Percentiles rank a stretch among this genome's conserved stretches.
Conservation (phyloP, 2,888 invertebrate genomes). For the Drepana falcataria region DNA sequence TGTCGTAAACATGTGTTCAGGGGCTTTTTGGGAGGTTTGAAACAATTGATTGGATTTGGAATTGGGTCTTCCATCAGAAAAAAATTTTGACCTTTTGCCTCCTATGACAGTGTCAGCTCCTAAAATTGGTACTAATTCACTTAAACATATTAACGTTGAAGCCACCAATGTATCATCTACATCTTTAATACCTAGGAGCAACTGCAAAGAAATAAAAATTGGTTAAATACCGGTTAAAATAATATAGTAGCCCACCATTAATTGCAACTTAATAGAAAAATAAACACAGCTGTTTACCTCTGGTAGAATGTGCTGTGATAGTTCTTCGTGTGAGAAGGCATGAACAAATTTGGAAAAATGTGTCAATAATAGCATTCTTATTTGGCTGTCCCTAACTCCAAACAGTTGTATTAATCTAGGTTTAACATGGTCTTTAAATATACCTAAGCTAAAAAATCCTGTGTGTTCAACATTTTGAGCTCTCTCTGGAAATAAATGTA, state of each 20-base stretch:
- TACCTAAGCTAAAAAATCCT: constrained; percentile 82
- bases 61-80: constrained; percentile 92
- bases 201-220: constrained; percentile 62
- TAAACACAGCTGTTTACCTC: constrained; percentile 76
- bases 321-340: constrained; percentile 85
- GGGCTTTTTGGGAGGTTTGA: constrained; percentile 15
- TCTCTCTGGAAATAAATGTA: constrained; percentile 47
- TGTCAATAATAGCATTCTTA: constrained; percentile 85
- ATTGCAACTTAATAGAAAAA: constrained; percentile 2
- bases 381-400: constrained; percentile 89
- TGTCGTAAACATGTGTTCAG: constrained; percentile 27
- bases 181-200: constrained; percentile 92
- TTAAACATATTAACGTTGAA: constrained; percentile 88
- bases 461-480: constrained; percentile 58
- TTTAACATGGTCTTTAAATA: constrained; percentile 86
- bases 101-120: constrained; percentile 93
- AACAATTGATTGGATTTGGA: constrained; percentile 33
- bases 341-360: constrained; percentile 88
- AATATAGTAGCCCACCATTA: background rate
- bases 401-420: constrained; percentile 89
- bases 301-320: constrained; percentile 89
- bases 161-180: constrained; percentile 90
- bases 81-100: constrained; percentile 87
- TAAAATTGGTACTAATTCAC: constrained; percentile 89
- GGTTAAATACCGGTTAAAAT: background rate